Evolutionary conservation across 2,888 invertebrate genomes (phyloP).

Genomic region (Parascotia fuliginaria): DNA sequence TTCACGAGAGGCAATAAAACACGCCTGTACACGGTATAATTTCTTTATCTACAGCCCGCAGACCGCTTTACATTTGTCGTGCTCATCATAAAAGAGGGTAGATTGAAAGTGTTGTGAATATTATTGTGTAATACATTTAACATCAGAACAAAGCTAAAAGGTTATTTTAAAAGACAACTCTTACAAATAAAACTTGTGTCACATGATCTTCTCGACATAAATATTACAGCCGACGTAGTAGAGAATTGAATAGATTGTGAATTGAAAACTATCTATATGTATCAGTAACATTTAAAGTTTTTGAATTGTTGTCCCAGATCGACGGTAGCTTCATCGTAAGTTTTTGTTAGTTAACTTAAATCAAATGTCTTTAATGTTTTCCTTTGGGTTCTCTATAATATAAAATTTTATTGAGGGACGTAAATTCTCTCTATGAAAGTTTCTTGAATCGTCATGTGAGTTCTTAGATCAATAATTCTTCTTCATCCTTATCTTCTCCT

Average conservation of each 20-base stretch:
- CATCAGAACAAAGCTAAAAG: background rate
- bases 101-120: conserved; percentile 31
- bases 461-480: too few species aligned
- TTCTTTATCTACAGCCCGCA: conserved; percentile 76
- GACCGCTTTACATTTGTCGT: conserved; percentile 70
- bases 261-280: background rate
- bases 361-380: too few species aligned
- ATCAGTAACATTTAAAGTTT: background rate
- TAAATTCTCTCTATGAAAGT: too few species aligned
- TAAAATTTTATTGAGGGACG: too few species aligned
- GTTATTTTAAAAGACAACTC: too few species aligned
- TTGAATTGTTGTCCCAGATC: background rate
- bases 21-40: conserved; percentile 60
- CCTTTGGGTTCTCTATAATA: background rate
- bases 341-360: too few species aligned
- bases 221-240: too few species aligned
- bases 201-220: too few species aligned
- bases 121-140: background rate
- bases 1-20: conserved; percentile 35
- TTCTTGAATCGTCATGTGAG: too few species aligned
- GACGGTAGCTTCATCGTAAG: conserved; percentile 7
- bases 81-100: conserved; percentile 66
- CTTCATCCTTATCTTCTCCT: too few species aligned
- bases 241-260: background rate
- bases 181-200: too few species aligned